phyloP scores from a whole-genome alignment of 2,113 vertebrate genomes.

The Salvator merianae region DNA sequence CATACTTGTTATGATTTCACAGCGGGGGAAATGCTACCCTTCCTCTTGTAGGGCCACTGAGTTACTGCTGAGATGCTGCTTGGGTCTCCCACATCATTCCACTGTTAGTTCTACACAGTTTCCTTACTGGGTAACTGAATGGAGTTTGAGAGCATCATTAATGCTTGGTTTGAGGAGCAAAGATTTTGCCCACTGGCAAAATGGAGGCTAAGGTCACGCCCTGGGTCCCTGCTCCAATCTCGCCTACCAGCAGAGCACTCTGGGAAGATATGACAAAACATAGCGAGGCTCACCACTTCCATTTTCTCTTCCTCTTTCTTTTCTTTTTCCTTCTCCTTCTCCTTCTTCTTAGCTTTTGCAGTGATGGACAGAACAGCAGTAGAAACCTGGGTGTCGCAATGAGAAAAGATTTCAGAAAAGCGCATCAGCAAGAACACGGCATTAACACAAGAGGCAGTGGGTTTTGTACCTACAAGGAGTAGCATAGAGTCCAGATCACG shows the following conservation, averaged over 20 bases:
- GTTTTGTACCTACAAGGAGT: no score
- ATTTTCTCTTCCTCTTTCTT: conserved; percentile 95
- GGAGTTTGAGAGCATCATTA: not conserved
- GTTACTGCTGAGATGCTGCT: no score
- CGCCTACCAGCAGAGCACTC: not conserved
- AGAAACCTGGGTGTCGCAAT: conserved; percentile 84
- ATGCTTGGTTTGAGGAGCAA: not conserved
- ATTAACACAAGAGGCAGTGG: not conserved
- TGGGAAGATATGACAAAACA: not conserved
- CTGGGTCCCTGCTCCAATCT: no score
- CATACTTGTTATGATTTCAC: no score
- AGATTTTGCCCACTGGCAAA: not conserved
- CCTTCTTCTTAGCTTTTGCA: conserved; percentile 99
- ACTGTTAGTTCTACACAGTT: no score
- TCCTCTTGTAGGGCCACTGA: no score
- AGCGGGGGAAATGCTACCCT: no score
- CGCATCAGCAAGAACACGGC: not conserved
- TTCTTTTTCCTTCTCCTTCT: conserved; percentile 94
- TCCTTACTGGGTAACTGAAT: no score
- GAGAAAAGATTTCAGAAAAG: conserved; percentile 21
- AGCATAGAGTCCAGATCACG: no score
- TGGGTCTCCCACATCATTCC: no score
- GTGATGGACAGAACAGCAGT: conserved; percentile 98
- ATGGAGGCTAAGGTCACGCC: not conserved
- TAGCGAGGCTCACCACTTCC: conserved; percentile 90